A percentile compares a stretch with the other conserved stretches of the same genome.
Evolutionary conservation across 2,888 invertebrate genomes (phyloP).

Genomic region (Zhengitettix transpicula): DNA sequence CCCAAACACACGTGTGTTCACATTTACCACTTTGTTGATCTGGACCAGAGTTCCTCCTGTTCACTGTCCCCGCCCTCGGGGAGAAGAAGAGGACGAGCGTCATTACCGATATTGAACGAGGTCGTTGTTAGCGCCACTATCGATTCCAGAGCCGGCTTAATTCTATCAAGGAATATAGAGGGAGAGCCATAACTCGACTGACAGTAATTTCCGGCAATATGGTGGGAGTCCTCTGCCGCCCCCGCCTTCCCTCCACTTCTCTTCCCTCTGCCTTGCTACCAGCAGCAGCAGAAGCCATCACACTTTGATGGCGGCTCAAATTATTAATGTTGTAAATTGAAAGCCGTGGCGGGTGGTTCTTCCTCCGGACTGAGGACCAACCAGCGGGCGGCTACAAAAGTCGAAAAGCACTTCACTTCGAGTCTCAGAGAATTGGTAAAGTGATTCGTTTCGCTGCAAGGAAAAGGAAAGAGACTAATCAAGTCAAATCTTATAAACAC

Average conservation of each 20-base stretch:
- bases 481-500: too few species aligned
- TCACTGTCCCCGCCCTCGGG: too few species aligned
- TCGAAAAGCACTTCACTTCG: too few species aligned
- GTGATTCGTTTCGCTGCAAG: too few species aligned
- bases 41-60: background rate
- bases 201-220: background rate
- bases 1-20: too few species aligned
- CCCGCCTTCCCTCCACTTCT: too few species aligned
- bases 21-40: background rate
- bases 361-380: too few species aligned
- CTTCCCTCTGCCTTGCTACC: too few species aligned
- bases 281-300: background rate
- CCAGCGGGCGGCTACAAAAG: too few species aligned
- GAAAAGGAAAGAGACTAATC: too few species aligned
- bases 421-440: too few species aligned
- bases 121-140: background rate
- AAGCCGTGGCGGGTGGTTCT: background rate
- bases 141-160: background rate
- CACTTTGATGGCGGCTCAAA: background rate
- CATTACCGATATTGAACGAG: background rate
- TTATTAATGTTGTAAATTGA: background rate
- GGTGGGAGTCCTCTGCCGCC: background rate
- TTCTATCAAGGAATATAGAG: background rate
- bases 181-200: background rate
- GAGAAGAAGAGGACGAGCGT: background rate